A percentile compares a stretch with the other conserved stretches of the same genome.
Conservation (phyloP, 2,888 invertebrate genomes). For the Elysia crispata region DNA sequence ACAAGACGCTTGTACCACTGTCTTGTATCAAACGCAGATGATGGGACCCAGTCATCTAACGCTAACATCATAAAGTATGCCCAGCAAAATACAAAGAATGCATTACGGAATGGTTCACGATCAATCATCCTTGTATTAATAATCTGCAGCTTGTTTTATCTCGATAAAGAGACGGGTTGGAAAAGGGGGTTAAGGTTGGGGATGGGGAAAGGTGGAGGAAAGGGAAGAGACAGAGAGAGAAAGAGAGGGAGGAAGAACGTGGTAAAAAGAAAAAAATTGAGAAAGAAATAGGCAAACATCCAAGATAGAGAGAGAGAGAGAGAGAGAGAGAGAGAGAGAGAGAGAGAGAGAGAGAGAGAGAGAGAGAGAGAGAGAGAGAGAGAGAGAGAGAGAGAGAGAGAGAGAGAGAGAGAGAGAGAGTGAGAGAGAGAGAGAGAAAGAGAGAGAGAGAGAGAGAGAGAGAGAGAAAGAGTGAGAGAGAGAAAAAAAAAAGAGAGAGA, state of each 20-base stretch:
- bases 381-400: constrained; percentile 23
- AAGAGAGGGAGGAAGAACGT: constrained; percentile 21
- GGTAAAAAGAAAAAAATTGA: background rate
- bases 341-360: constrained; percentile 13
- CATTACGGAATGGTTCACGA: too few relatives aligned
- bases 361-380: background rate
- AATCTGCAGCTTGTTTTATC: too few relatives aligned
- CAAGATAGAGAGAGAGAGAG: background rate
- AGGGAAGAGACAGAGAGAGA: constrained; percentile 15
- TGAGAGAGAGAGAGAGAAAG: constrained; percentile 33
- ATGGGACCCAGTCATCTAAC: too few relatives aligned
- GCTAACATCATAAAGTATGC: too few relatives aligned
- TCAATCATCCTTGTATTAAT: too few relatives aligned
- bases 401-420: constrained; percentile 6
- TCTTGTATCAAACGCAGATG: too few relatives aligned
- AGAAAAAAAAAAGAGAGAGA: background rate
- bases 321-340: constrained; percentile 20
- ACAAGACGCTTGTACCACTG: too few relatives aligned
- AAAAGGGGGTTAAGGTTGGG: constrained; percentile 18
- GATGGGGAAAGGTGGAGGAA: background rate
- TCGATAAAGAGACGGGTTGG: background rate
- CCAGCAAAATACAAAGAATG: too few relatives aligned
- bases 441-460: constrained; percentile 32
- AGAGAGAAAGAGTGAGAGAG: constrained; percentile 16
- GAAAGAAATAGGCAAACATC: too few relatives aligned